These are phyloP conservation scores for Eriocheir sinensis DNA, from an alignment of 1,140 invertebrate species.

Conservation along the genomic window DNA sequence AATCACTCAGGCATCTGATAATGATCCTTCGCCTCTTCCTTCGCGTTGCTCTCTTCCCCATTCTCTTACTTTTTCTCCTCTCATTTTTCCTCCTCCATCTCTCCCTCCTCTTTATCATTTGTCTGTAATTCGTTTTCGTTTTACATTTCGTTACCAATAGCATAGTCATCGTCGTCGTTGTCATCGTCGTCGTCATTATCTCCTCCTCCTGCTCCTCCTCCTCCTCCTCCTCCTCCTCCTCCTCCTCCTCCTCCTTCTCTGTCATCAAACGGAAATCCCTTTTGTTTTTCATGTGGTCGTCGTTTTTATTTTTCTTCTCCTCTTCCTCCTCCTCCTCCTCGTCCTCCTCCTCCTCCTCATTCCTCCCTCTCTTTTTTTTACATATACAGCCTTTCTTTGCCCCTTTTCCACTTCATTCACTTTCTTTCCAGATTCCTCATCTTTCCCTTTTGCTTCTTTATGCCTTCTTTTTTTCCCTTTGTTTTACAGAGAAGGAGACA, in stretches of 20 bases:
- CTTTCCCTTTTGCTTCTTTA: too few species aligned
- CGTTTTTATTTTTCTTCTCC: neutral
- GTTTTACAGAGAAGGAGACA: too few species aligned
- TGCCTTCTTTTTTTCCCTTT: too few species aligned
- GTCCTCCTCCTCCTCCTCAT: neutral
- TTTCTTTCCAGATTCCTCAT: too few species aligned
- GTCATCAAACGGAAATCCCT: too few species aligned
- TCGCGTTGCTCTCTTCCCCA: too few species aligned
- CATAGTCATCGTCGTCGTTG: too few species aligned
- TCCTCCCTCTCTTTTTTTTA: neutral
- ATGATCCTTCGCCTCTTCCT: too few species aligned
- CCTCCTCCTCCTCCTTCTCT: neutral
- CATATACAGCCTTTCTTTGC: neutral
- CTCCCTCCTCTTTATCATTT: neutral
- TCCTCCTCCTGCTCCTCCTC: neutral
- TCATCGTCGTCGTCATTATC: too few species aligned
- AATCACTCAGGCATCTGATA: neutral
- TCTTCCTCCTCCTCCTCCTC: constrained; percentile 7
- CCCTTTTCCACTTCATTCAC: neutral
- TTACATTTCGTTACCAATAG: too few species aligned
- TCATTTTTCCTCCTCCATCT: neutral
- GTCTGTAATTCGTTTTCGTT: too few species aligned
- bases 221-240: neutral
- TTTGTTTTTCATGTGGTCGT: too few species aligned
- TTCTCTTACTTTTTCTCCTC: neutral